Percentiles rank a stretch among this genome's conserved stretches.
phyloP scores from a whole-genome alignment of 2,797 vertebrate genomes.

The Echeneis naucrates region DNA sequence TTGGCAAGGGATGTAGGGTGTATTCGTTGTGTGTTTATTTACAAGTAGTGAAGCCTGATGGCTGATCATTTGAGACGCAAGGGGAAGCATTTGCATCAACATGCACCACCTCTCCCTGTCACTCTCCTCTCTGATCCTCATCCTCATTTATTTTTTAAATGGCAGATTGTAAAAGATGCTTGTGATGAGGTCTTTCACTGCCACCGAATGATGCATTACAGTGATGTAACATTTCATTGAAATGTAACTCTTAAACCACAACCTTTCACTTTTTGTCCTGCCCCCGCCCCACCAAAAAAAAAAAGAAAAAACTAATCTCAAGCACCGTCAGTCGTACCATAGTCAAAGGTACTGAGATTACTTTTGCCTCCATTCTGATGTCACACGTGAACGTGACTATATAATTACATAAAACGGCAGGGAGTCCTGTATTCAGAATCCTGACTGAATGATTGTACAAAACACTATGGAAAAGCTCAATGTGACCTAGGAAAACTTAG shows the following conservation, averaged over 20 bases:
- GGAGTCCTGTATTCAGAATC: too few relatives aligned
- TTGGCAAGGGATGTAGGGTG: constrained; percentile 55
- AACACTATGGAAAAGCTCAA: too few relatives aligned
- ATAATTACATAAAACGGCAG: too few relatives aligned
- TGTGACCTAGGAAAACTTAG: too few relatives aligned
- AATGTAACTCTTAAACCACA: constrained; percentile 7
- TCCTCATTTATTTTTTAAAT: constrained; percentile 43
- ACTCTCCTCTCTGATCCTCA: constrained; percentile 46
- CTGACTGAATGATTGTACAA: too few relatives aligned
- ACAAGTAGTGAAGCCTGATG: constrained; percentile 59
- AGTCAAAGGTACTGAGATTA: too few relatives aligned
- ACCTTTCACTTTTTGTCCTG: too few relatives aligned
- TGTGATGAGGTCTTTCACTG: constrained; percentile 49
- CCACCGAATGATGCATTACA: constrained; percentile 42
- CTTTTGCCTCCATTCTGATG: too few relatives aligned
- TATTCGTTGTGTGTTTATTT: constrained; percentile 72
- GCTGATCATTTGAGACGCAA: constrained; percentile 59
- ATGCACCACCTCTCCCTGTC: constrained; percentile 41
- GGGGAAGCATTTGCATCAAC: constrained; percentile 50
- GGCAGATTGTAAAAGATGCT: constrained; percentile 33
- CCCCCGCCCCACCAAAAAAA: too few relatives aligned
- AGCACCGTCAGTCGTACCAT: too few relatives aligned
- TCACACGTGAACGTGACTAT: too few relatives aligned
- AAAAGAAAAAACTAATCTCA: too few relatives aligned
- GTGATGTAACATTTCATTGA: constrained; percentile 28